Conservation (phyloP, 1,140 invertebrate species). For the Macrocentrus cingulum region DNA sequence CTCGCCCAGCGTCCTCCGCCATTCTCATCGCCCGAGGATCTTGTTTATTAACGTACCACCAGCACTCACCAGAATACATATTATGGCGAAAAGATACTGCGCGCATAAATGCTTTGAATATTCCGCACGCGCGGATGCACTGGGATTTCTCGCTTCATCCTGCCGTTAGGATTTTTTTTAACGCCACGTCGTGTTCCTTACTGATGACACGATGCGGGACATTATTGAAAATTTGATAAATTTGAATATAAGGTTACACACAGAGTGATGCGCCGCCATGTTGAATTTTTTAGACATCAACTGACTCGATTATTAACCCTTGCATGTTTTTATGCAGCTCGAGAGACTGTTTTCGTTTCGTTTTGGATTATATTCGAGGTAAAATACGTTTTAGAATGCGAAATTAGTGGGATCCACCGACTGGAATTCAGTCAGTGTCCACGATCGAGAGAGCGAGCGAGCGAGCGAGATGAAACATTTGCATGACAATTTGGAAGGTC, state of each 20-base stretch:
- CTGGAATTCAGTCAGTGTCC: too few species aligned
- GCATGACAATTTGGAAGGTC: too few species aligned
- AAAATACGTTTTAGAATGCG: too few species aligned
- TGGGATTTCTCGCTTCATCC: conserved; percentile 4
- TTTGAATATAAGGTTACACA: too few species aligned
- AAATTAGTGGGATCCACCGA: too few species aligned
- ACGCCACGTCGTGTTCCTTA: neutral
- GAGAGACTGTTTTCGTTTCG: neutral
- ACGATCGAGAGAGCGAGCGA: too few species aligned
- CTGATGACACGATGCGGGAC: too few species aligned
- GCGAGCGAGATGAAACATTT: too few species aligned
- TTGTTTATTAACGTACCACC: conserved; percentile 17
- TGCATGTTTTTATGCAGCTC: conserved; percentile 20
- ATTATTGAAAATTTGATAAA: too few species aligned
- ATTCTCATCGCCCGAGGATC: conserved; percentile 26
- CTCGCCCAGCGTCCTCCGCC: conserved; percentile 18
- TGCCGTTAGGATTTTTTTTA: neutral
- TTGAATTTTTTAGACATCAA: conserved; percentile 22
- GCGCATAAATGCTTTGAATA: conserved; percentile 10
- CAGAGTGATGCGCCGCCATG: conserved; percentile 1
- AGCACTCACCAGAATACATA: conserved; percentile 9
- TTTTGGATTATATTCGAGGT: too few species aligned
- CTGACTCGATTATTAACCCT: conserved; percentile 22
- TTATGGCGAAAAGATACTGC: conserved; percentile 10
- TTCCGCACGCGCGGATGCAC: conserved; percentile 11